phyloP scores from a whole-genome alignment of 2,113 vertebrate species.

The Poeciliopsis occidentalis region DNA sequence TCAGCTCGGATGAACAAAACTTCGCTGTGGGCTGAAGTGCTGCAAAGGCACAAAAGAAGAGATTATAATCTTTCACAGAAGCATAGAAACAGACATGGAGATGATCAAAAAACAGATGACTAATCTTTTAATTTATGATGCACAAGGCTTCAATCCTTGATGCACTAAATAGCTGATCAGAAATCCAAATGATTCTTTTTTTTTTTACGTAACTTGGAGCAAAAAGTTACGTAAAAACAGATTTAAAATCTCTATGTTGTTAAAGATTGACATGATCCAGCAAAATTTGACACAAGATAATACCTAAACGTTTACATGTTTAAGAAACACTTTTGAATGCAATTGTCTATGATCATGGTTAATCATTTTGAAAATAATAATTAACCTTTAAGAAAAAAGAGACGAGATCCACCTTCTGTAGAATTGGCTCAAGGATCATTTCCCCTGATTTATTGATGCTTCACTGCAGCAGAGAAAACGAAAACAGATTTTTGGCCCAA shows the following conservation, averaged over 20 bases:
- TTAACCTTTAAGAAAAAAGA: not conserved
- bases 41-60: not conserved
- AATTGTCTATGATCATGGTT: not conserved
- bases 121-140: not conserved
- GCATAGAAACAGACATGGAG: not conserved
- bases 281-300: not conserved
- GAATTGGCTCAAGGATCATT: not conserved
- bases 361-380: too few species aligned
- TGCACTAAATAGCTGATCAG: not conserved
- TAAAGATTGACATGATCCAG: too few species aligned
- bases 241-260: too few species aligned
- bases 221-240: too few species aligned
- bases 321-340: not conserved
- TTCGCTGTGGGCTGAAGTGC: not conserved
- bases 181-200: not conserved
- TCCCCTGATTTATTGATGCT: too few species aligned
- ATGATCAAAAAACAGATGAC: not conserved
- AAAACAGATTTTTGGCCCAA: not conserved
- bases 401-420: not conserved
- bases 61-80: not conserved
- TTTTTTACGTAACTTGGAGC: too few species aligned
- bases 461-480: too few species aligned
- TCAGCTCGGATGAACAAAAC: constrained; percentile 18
- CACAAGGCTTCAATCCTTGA: not conserved
- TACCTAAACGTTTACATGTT: not conserved